phyloP scores from a whole-genome alignment of 30 jellyfish, hydroid and myxozoan genomes.

The Chrysaora quinquecirrha region DNA sequence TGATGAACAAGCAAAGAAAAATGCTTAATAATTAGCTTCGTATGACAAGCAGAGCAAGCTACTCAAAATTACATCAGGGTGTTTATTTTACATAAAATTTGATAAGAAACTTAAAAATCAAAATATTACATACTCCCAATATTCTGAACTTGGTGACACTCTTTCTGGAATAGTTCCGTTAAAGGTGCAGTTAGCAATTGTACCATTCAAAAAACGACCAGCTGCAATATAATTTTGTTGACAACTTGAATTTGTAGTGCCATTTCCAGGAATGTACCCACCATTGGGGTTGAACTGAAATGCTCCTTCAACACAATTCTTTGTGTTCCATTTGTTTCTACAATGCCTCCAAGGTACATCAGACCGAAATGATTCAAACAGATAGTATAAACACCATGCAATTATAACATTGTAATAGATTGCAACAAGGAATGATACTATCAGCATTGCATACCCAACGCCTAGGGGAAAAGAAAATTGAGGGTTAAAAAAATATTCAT shows the following conservation, averaged over 20 bases:
- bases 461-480: no score
- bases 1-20: not conserved
- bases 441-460: constrained; percentile 86
- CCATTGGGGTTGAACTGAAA: constrained; percentile 36
- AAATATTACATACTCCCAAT: constrained; percentile 72
- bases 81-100: no score
- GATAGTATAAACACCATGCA: constrained; percentile 84
- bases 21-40: no score
- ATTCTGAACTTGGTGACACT: constrained; percentile 65
- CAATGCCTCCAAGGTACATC: constrained; percentile 94
- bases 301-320: constrained; percentile 57
- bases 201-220: constrained; percentile 31
- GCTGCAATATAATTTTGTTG: constrained; percentile 34
- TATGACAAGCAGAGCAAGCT: no score
- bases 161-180: constrained; percentile 40
- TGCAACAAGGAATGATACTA: constrained; percentile 74
- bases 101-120: no score
- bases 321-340: constrained; percentile 72
- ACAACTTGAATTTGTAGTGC: constrained; percentile 41
- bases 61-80: no score
- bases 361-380: constrained; percentile 81
- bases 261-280: constrained; percentile 33
- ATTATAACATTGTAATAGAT: constrained; percentile 81
- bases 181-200: constrained; percentile 26
- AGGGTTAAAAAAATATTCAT: no score